phyloP scores from a whole-genome alignment of 2,797 vertebrate genomes.

The Falco biarmicus region DNA sequence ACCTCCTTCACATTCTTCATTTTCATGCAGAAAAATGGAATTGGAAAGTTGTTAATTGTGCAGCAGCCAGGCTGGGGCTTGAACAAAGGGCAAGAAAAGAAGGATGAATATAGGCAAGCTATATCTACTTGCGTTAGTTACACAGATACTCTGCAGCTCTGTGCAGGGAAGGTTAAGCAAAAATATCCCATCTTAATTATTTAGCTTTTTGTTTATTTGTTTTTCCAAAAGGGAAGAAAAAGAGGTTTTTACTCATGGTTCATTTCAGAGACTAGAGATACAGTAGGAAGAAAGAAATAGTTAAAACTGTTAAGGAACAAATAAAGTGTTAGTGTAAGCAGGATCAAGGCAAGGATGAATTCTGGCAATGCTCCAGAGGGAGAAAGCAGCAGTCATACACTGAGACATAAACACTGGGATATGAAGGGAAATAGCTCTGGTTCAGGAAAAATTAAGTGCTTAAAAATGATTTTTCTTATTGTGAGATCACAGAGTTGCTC shows the following conservation, averaged over 20 bases:
- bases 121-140: neutral
- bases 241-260: neutral
- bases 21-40: neutral
- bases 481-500: neutral
- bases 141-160: neutral
- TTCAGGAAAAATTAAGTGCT: neutral
- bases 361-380: neutral
- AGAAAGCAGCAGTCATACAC: neutral
- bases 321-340: neutral
- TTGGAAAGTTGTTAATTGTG: neutral
- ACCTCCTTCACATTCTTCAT: neutral
- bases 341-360: conserved; percentile 15
- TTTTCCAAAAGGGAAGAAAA: neutral
- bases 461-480: neutral
- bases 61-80: neutral
- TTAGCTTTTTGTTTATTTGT: neutral
- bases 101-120: neutral
- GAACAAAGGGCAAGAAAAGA: neutral
- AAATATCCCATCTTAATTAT: neutral
- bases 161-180: neutral
- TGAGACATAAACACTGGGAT: neutral
- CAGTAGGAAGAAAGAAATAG: neutral
- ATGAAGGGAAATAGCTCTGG: neutral
- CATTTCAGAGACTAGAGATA: neutral
- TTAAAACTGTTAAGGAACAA: neutral